These are phyloP conservation scores for Sceloporus tristichus DNA, from an alignment of 2,113 vertebrate genomes.

Conservation along the genomic window DNA sequence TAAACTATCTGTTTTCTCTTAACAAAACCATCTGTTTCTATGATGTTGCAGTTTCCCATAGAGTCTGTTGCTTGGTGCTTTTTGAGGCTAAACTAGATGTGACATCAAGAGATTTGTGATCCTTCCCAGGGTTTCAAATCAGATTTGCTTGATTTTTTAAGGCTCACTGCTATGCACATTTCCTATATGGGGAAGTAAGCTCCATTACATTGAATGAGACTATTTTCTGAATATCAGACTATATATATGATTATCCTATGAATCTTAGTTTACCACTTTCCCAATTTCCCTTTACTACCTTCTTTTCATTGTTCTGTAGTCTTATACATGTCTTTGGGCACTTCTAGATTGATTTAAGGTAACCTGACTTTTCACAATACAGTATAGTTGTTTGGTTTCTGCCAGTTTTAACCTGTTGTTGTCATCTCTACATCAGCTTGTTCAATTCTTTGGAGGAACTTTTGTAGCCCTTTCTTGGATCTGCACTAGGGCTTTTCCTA, in stretches of 20 bases:
- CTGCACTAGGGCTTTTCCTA: too few relatives aligned
- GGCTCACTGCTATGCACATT: background rate
- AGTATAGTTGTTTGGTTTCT: too few relatives aligned
- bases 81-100: background rate
- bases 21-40: background rate
- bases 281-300: background rate
- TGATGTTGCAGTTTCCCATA: background rate
- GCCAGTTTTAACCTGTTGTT: too few relatives aligned
- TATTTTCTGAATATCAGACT: background rate
- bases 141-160: too few relatives aligned
- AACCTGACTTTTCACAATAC: too few relatives aligned
- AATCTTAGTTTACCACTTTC: background rate
- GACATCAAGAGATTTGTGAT: background rate
- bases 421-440: background rate
- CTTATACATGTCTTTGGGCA: too few relatives aligned
- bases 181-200: background rate
- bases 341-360: too few relatives aligned
- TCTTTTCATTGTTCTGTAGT: too few relatives aligned
- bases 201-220: background rate
- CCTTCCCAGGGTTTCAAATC: background rate
- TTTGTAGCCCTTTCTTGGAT: too few relatives aligned
- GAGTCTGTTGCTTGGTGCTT: background rate
- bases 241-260: background rate
- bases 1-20: background rate
- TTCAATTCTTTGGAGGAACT: too few relatives aligned